phyloP scores from a whole-genome alignment of 2,888 invertebrate species.

The Omphaloscelis lunosa region DNA sequence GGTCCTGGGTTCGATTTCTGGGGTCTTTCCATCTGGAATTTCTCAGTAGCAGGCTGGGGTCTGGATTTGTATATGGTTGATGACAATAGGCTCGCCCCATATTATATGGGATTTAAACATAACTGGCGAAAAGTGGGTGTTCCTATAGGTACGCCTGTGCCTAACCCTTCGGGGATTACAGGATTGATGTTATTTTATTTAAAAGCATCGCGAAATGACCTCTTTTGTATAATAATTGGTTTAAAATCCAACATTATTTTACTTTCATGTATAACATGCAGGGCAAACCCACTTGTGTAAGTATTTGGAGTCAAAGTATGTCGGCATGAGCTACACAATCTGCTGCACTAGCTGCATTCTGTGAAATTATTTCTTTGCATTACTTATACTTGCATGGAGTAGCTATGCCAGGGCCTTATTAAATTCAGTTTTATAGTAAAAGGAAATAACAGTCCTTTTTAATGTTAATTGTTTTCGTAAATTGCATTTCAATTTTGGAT shows the following conservation, averaged over 20 bases:
- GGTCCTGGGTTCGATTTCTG: no score
- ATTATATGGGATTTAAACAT: neutral
- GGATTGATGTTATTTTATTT: neutral
- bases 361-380: constrained; percentile 8
- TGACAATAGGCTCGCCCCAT: neutral
- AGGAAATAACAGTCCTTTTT: neutral
- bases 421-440: neutral
- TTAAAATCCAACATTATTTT: constrained; percentile 69
- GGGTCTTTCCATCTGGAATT: no score
- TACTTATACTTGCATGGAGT: constrained; percentile 19
- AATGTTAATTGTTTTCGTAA: neutral
- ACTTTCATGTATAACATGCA: constrained; percentile 82
- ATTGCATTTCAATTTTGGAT: neutral
- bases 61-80: neutral
- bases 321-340: constrained; percentile 56
- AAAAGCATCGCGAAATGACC: neutral
- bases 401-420: neutral
- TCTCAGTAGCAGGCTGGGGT: no score
- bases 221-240: constrained; percentile 10
- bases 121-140: neutral
- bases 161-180: neutral
- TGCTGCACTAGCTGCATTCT: constrained; percentile 6
- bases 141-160: neutral
- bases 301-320: constrained; percentile 70
- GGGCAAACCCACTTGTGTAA: constrained; percentile 88